These are phyloP conservation scores for Brachyistius frenatus DNA, from an alignment of 2,113 vertebrate genomes.

Conservation along the genomic window DNA sequence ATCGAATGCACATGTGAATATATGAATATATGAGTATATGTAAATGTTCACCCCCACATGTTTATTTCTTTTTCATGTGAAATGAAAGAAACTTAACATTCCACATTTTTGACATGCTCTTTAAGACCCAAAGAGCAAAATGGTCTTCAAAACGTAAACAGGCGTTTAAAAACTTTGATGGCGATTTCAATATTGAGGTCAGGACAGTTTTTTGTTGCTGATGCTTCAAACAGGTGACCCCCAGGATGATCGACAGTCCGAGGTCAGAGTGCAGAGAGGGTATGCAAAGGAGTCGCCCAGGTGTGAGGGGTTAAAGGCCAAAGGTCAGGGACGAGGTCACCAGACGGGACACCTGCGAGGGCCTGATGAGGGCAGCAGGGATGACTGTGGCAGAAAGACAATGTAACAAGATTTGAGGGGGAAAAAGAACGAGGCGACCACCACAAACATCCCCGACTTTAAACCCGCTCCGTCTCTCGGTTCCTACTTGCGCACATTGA, in stretches of 20 bases:
- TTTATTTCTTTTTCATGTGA: background rate
- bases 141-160: too few species aligned
- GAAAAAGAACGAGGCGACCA: background rate
- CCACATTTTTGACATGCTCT: background rate
- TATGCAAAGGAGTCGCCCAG: conserved; percentile 65
- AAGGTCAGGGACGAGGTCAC: conserved; percentile 59
- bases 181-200: too few species aligned
- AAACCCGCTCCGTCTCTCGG: background rate
- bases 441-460: background rate
- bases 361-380: conserved; percentile 61
- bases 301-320: conserved; percentile 70
- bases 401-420: conserved; percentile 5
- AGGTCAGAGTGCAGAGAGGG: conserved; percentile 65
- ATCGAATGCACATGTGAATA: conserved; percentile 16
- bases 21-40: conserved; percentile 30
- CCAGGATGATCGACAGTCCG: conserved; percentile 64
- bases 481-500: background rate
- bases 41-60: background rate
- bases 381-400: conserved; percentile 30
- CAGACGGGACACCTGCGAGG: conserved; percentile 73
- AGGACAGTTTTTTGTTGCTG: background rate
- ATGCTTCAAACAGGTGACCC: conserved; percentile 72
- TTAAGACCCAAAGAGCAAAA: background rate
- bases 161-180: too few species aligned
- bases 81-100: conserved; percentile 7